Evolutionary conservation across 2,797 vertebrate genomes (phyloP), one percentile per base, ranked within the genome.

Genomic region (Alfaro cultratus): DNA sequence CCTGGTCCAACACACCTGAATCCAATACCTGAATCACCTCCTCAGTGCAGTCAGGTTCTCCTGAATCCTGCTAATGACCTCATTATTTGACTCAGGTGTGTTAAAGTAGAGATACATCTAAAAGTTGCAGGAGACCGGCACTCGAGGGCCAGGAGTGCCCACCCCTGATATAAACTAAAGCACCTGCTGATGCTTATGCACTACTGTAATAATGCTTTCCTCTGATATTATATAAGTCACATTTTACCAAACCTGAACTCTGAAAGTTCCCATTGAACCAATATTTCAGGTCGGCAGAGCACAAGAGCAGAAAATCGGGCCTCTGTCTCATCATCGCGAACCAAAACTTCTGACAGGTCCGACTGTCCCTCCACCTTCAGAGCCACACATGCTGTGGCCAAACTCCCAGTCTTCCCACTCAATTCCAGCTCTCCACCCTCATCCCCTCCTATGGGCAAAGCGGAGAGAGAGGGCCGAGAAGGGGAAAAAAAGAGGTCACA

Each of bases 221-320:
- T 23, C 4, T 68, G 0, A 68, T n/a, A 43, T 1, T 11, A 36
- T 16, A 16, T n/a, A 34, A 67, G n/a, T 6, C 21, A 57, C 7
- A 29, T 57, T 75, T 26, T 26, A 39, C 0, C 67, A 39, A 49
- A 67, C 7, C 3, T 68, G 12, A 77, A 57, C 39, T 68, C 53
- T 46, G 1, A 18, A 74, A 10, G 34, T 18, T 46, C 1, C 15
- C 15, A 5, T 79, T 21, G 9, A 51, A 34, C 11, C 16, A 21
- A 76, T 9, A 26, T 45, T 34, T 13, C 76, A 96, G 96, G 96
- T 64, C 92, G 95, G 0, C 95, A 96, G 88, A 90, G 81, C 80
- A 57, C 86, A 13, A 87, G 89, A 64, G 57, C 87, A 62, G 95
- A 96, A 31, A 91, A 91, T 21, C 93, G 92, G 39, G 88, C 89